Base-by-base conservation (phyloP, 2,113 vertebrate species). In the Orcinus orca region DNA sequence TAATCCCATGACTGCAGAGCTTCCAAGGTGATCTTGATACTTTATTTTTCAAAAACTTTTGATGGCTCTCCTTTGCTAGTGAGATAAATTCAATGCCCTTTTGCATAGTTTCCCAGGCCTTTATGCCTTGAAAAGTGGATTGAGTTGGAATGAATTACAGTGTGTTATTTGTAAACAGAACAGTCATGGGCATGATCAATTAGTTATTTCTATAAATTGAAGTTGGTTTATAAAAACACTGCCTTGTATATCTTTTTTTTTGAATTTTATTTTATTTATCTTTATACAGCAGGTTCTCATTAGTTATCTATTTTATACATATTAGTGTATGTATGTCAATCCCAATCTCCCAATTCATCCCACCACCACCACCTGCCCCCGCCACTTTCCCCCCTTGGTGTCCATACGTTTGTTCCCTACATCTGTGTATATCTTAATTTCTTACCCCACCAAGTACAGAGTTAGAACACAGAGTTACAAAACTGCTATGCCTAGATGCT, bases 161-260 rank as follows among this genome's bases (percentile, higher is more conserved):
- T 88, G 63, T 71, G 20, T 53, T 90, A 88, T 94, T 92, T 95
- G 67, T 96, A 96, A 96, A 89, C n/a, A 97, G 36, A 95, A 70
- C 5, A 47, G 41, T 71, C 50, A 81, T 12, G 53, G 50, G 13
- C 29, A 60, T 88, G 50, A 92, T 90, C 65, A 74, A 13, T 84
- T 87, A 67, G 26, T 84, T 96, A 70, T 94, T 89, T 96, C 38
- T 95, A 87, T 80, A 93, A 94, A 89, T 47, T 91, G 62, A 96
- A 94, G 63, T 82, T 44, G 47, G 8, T 88, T 97, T 92, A 79
- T 65, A 84, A 97, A 97, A 97, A 63, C 26, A 53, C 65, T 92
- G 36, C 38, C 20, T 93, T 94, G 8, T 60, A 53, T 68, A 81
- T 70, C 29, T 53, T 53, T 6, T 53, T 50, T 53, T 53, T 53